Conservation (phyloP, 2,888 invertebrate genomes). For the Uropetala carovei region DNA sequence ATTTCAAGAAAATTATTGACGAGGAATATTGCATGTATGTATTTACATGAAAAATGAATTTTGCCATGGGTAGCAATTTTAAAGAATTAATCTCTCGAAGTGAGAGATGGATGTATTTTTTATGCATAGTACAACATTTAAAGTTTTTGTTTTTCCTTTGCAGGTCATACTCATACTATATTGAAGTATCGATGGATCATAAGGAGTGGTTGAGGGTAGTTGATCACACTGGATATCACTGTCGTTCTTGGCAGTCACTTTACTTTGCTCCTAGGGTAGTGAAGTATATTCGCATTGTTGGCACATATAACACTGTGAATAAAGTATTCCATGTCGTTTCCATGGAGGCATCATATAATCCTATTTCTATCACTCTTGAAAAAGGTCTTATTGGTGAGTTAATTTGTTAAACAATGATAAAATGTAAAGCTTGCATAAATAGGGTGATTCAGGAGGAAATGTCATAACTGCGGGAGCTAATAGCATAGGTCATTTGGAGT, state of each 20-base stretch:
- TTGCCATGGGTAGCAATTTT: too few species aligned
- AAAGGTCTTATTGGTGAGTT: constrained; percentile 81
- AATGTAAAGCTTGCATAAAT: too few species aligned
- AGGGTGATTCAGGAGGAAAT: too few species aligned
- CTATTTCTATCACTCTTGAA: constrained; percentile 84
- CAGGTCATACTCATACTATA: constrained; percentile 91
- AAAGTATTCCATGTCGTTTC: constrained; percentile 96
- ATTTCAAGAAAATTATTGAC: too few species aligned
- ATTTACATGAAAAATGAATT: too few species aligned
- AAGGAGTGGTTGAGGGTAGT: constrained; percentile 96
- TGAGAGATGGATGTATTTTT: neutral
- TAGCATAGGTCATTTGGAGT: neutral
- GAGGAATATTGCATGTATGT: too few species aligned
- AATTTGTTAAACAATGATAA: neutral
- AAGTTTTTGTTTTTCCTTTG: constrained; percentile 68
- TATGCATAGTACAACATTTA: neutral
- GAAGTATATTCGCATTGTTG: constrained; percentile 87
- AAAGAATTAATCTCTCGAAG: too few species aligned
- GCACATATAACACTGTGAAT: constrained; percentile 97
- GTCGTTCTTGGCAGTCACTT: constrained; percentile 97
- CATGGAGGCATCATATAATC: constrained; percentile 92
- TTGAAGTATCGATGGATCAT: constrained; percentile 93
- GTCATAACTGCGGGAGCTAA: too few species aligned
- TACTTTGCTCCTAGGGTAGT: constrained; percentile 94
- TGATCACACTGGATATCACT: constrained; percentile 94